These are phyloP conservation scores for Bufo bufo DNA, from an alignment of 2,113 vertebrate genomes.

Conservation along the genomic window DNA sequence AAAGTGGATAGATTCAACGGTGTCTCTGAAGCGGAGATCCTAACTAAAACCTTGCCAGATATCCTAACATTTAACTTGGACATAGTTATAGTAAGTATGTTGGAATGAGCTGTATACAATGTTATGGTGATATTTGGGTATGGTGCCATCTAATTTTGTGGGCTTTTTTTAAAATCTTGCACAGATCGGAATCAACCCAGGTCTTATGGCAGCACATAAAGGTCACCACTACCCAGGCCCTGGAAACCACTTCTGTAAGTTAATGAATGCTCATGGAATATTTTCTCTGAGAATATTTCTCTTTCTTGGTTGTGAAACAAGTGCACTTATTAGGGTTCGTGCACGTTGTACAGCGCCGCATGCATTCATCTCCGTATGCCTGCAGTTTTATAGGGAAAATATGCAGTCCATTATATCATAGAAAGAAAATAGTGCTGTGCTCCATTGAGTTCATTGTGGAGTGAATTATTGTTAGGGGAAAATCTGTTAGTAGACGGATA, in stretches of 20 bases:
- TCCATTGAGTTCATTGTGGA: too few species aligned
- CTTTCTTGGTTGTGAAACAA: neutral
- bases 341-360: too few species aligned
- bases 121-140: neutral
- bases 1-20: conserved; percentile 98
- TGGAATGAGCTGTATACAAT: neutral
- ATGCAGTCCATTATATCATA: too few species aligned
- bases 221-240: conserved; percentile 97
- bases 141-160: conserved; percentile 35
- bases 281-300: neutral
- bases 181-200: conserved; percentile 97
- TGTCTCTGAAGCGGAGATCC: conserved; percentile 92
- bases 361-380: too few species aligned
- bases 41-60: conserved; percentile 95
- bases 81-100: conserved; percentile 92
- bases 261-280: neutral
- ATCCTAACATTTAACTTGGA: conserved; percentile 94
- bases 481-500: too few species aligned
- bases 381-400: too few species aligned
- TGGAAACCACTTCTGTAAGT: conserved; percentile 98
- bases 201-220: conserved; percentile 96
- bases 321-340: too few species aligned
- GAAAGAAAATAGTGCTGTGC: too few species aligned
- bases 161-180: conserved; percentile 30
- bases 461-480: too few species aligned